Evolutionary conservation across 2,113 vertebrate genomes (phyloP).

Genomic region (Ariopsis seemanni): DNA sequence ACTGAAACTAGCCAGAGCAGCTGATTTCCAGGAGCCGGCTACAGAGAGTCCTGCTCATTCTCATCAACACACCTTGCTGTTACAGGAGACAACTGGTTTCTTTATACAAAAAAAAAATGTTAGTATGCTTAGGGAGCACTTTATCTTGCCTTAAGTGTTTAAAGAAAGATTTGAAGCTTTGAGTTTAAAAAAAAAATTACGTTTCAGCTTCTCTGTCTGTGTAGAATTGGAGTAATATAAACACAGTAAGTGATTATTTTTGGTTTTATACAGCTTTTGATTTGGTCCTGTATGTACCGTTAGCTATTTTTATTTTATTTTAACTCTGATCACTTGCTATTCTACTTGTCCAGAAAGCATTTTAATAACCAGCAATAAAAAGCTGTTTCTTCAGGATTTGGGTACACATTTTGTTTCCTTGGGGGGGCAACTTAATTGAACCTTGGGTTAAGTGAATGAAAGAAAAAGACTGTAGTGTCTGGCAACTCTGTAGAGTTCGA

Average conservation of each 20-base stretch:
- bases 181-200: neutral
- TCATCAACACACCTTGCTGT: constrained; percentile 13
- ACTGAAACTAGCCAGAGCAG: constrained; percentile 41
- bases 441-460: neutral
- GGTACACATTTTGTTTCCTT: neutral
- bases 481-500: neutral
- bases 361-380: neutral
- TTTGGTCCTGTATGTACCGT: neutral
- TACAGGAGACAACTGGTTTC: neutral
- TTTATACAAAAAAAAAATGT: neutral
- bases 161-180: neutral
- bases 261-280: neutral
- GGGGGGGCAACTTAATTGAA: no score
- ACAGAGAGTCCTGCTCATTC: neutral
- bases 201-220: neutral
- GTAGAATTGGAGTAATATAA: neutral
- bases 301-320: neutral
- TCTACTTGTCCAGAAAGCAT: neutral
- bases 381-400: neutral
- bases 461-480: neutral
- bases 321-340: neutral
- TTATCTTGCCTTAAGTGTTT: neutral
- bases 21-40: constrained; percentile 9
- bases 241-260: neutral
- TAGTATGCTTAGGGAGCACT: neutral